phyloP scores from a whole-genome alignment of 2,888 invertebrate genomes.

The Ctenicera cuprea region DNA sequence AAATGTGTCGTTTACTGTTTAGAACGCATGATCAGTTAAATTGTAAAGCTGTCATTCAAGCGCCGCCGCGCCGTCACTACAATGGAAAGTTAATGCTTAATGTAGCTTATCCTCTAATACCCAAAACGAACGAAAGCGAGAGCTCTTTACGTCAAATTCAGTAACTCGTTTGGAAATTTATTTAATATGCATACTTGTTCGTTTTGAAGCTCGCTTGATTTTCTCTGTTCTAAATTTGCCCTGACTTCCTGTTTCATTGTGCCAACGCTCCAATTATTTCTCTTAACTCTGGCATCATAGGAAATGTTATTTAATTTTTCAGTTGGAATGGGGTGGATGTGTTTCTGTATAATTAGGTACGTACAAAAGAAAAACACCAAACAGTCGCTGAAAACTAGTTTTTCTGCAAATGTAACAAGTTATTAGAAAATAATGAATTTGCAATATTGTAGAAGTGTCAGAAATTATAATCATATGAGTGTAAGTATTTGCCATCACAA shows the following conservation, averaged over 20 bases:
- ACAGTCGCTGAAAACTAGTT: no score
- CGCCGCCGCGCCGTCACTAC: background rate
- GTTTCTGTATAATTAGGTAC: background rate
- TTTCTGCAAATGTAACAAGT: no score
- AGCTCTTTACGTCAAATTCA: constrained; percentile 42
- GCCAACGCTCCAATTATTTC: background rate
- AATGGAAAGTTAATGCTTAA: background rate
- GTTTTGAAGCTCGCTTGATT: constrained; percentile 12
- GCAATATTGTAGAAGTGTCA: no score
- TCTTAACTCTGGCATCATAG: background rate
- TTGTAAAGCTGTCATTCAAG: background rate
- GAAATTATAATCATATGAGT: background rate
- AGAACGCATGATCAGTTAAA: no score
- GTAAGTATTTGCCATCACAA: background rate
- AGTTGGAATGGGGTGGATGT: background rate
- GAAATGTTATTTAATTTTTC: background rate
- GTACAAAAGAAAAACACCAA: no score
- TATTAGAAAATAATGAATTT: no score
- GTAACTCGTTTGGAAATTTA: constrained; percentile 31
- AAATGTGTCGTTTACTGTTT: no score
- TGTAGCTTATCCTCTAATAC: constrained; percentile 10
- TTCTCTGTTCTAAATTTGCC: constrained; percentile 10
- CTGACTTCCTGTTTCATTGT: constrained; percentile 2
- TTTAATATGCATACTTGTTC: constrained; percentile 12
- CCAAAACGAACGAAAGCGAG: constrained; percentile 5